Evolutionary conservation across 2,797 vertebrate genomes (phyloP), one percentile per base, ranked within the genome.

Genomic region (Lithobates pipiens): DNA sequence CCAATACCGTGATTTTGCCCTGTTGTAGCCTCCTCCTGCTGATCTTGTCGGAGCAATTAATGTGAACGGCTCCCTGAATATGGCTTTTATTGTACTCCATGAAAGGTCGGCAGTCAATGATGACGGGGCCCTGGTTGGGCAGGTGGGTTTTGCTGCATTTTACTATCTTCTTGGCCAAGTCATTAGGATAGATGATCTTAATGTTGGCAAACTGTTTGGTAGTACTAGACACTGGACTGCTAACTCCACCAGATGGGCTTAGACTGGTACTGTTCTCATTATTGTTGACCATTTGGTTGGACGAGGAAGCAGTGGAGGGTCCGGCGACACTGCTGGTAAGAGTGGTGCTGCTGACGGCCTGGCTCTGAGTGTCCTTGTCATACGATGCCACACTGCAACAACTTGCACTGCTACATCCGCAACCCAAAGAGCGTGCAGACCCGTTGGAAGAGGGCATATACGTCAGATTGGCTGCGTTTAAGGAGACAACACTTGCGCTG

Each of bases 391-490:
- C 97, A 92, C 96, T 97, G 95, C 98, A 99, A 93, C 98, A 99
- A 95, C 97, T 99, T 93, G 97, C 96, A 93, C 97, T 98, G 96
- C 97, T 99, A 95, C 98, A 99, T 94, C 98, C 98, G 96, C 98
- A 99, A 96, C 97, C 98, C 95, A 99, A 95, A 82, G 98, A 98
- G 95, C 97, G 98, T 93, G 97, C 97, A 95, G 98, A 99, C 95
- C 98, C 95, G 95, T 97, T 97, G 94, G 98, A 98, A 95, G 98
- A 99, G 97, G 98, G 98, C 98, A 99, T 99, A 99, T 98, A 99
- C 96, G 97, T 96, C 94, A 99, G 96, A 94, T 98, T 96, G 90
- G 96, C 96, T 94, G 96, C 93, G 95, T 96, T 95, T 89, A 99
- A 96, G 92, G 97, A 96, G 94, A 97, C 96, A 74, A 95, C 95